Conservation (phyloP, 2,113 vertebrate species). For the Hymenochirus boettgeri region DNA sequence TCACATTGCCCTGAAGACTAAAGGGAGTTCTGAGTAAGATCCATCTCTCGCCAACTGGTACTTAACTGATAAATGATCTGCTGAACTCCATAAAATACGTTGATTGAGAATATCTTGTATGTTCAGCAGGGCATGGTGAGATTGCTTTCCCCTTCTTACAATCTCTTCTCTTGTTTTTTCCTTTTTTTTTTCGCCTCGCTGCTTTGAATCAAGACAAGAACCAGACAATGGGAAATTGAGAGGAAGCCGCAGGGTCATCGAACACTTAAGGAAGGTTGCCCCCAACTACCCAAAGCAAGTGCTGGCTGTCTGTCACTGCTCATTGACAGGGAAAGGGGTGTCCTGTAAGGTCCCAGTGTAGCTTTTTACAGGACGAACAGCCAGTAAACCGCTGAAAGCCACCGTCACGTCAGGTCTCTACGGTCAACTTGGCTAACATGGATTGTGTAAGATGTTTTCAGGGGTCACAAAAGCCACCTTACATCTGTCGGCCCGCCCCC, state of each 20-base stretch:
- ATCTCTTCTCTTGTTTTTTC: neutral
- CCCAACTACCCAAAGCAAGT: conserved; percentile 19
- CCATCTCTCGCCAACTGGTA: neutral
- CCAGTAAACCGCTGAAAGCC: conserved; percentile 8
- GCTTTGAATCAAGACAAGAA: conserved; percentile 20
- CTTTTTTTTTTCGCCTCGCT: neutral
- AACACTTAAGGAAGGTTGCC: conserved; percentile 23
- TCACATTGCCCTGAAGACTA: too few relatives aligned
- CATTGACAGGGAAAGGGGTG: conserved; percentile 27
- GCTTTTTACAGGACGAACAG: conserved; percentile 8
- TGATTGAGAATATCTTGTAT: conserved; percentile 17
- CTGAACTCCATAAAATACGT: neutral
- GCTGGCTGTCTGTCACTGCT: conserved; percentile 30
- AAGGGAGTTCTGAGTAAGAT: neutral
- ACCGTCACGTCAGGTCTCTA: conserved; percentile 23
- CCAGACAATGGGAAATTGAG: conserved; percentile 30
- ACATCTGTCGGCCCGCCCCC: conserved; percentile 3
- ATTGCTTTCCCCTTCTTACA: conserved; percentile 2
- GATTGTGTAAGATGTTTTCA: conserved; percentile 32
- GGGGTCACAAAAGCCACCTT: conserved; percentile 10
- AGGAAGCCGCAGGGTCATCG: conserved; percentile 39
- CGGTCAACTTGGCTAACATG: conserved; percentile 37
- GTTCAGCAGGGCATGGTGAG: conserved; percentile 1
- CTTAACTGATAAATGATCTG: conserved; percentile 15
- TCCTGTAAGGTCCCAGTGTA: conserved; percentile 28